phyloP scores from a whole-genome alignment of 2,888 invertebrate genomes.

The Drosophila mimetica region DNA sequence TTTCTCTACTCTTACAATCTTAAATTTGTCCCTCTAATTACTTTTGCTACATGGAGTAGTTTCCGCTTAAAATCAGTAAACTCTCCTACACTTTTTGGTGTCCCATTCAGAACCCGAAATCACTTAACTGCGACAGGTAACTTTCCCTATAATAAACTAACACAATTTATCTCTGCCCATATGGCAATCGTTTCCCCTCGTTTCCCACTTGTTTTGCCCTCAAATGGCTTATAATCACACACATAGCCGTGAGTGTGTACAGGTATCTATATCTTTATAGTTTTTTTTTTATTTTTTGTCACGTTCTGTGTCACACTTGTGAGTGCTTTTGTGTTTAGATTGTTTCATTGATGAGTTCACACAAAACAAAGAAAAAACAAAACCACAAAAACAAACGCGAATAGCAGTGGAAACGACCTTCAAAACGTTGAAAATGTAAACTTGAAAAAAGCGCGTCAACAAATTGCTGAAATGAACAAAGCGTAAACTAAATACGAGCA shows the following conservation, averaged over 20 bases:
- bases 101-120: background rate
- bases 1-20: background rate
- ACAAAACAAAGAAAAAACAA: constrained; percentile 48
- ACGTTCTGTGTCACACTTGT: constrained; percentile 45
- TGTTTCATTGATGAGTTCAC: constrained; percentile 81
- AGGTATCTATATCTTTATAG: constrained; percentile 34
- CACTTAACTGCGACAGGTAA: constrained; percentile 11
- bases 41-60: background rate
- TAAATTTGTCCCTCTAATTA: background rate
- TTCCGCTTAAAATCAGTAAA: background rate
- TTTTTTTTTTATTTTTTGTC: constrained; percentile 30
- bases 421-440: constrained; percentile 74
- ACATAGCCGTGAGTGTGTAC: constrained; percentile 9
- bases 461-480: constrained; percentile 45
- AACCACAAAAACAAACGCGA: constrained; percentile 36
- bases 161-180: constrained; percentile 27
- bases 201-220: constrained; percentile 1
- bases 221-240: constrained; percentile 16
- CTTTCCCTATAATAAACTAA: constrained; percentile 27
- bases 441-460: constrained; percentile 48
- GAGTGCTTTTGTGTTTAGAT: constrained; percentile 54
- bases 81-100: background rate
- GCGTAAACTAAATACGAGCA: constrained; percentile 32
- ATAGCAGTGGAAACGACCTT: constrained; percentile 72
- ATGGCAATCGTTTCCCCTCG: constrained; percentile 33